A percentile compares a stretch with the other conserved stretches of the same genome.
Conservation (phyloP, 2,113 vertebrate species). For the Urocynchramus pylzowi region DNA sequence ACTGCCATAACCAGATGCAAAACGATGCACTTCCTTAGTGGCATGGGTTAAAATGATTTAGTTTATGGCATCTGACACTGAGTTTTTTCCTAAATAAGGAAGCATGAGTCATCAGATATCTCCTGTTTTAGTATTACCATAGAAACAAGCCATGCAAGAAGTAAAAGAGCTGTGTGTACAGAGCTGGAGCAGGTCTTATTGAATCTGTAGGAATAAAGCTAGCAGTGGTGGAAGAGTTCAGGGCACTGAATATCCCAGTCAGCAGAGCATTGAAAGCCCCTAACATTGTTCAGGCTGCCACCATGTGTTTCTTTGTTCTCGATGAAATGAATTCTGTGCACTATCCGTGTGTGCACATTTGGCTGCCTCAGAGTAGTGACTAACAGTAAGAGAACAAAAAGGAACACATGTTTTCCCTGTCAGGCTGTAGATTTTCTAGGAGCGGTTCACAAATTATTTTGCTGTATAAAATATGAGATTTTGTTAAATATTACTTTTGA, state of each 20-base stretch:
- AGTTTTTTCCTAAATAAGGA: conserved; percentile 4
- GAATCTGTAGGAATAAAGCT: not conserved
- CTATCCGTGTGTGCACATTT: not conserved
- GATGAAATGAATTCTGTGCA: not conserved
- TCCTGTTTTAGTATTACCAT: conserved; percentile 46
- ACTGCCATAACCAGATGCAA: not conserved
- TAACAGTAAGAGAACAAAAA: conserved; percentile 20
- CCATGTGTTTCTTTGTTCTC: conserved; percentile 67
- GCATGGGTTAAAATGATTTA: not conserved
- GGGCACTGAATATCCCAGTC: not conserved
- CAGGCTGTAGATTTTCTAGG: not conserved
- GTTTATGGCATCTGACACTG: not conserved
- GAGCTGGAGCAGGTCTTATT: not conserved
- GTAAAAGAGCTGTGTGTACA: not conserved
- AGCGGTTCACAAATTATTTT: not conserved
- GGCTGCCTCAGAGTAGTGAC: not conserved
- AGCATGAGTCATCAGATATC: conserved; percentile 44
- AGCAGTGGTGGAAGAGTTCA: not conserved
- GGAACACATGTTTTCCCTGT: not conserved
- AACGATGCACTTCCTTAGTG: not conserved
- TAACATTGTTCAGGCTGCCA: not conserved
- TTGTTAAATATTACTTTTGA: not conserved
- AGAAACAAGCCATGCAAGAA: conserved; percentile 42
- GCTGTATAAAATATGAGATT: not conserved
- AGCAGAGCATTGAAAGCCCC: not conserved